Evolutionary conservation across 1,140 invertebrate species (phyloP), one percentile per base, ranked within the genome.

Genomic region (Magallana gigas): DNA sequence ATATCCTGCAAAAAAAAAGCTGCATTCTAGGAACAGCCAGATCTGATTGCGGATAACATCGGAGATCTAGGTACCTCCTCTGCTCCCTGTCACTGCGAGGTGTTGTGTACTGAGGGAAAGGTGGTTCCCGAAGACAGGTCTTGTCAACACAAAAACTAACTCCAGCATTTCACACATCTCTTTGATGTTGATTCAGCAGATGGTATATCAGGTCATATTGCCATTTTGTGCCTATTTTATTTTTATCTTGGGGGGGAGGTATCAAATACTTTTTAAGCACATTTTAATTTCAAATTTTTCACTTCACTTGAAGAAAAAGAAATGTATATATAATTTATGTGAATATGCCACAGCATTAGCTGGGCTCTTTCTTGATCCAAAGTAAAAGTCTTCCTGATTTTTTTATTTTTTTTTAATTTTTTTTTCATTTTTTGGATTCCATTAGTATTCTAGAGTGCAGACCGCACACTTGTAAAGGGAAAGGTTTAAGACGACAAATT

Each of bases 1-100:
- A 76, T 29, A 36, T 76, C 68, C 7, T 3, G 14, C 23, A 5
- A 29, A 76, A 18, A 71, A 18, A 18, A 76, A 29, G 29, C 36
- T 48, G 36, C 36, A 76, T 12, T 23, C 64, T 76, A 29, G 68
- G 23, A 76, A 36, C 23, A 16, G 60, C 14, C 60, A 62, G n/a
- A 76, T 76, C 68, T 76, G 23, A 76, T 76, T 76, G 60, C 12
- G 64, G 68, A 76, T 76, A 76, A 29, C 12, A 29, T 76, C 68
- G 6, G 23, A 76, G 68, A 76, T 76, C 23, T 18, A 11, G 23
- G 68, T 76, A 36, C 23, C 23, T 29, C 23, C 36, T 76, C 8
- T 11, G 68, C 68, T 36, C 36, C 36, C 68, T 76, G 23, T 76
- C 18, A 36, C 12, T 18, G 14, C 18, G 64, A 71, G 23, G 68